Conservation (phyloP, 2,888 invertebrate species). For the Agrilus biguttatus region DNA sequence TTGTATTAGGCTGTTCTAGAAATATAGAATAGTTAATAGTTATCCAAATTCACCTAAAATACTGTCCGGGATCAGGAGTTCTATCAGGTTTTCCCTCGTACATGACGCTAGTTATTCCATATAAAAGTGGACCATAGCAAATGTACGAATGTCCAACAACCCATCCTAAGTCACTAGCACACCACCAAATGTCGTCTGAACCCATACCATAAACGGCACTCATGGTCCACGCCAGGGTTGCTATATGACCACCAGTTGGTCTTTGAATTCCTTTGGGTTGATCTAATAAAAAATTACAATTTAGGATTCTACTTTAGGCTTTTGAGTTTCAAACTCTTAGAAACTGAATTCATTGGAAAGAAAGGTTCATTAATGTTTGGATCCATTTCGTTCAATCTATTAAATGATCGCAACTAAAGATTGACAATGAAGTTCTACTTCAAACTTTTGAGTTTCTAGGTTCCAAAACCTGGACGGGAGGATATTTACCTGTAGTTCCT, state of each 20-base stretch:
- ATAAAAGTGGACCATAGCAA: constrained; percentile 76
- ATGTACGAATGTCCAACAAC: constrained; percentile 93
- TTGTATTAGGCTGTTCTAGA: neutral
- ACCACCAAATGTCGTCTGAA: constrained; percentile 77
- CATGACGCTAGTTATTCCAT: constrained; percentile 68
- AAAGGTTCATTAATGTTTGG: too few species aligned
- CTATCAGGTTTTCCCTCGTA: constrained; percentile 92
- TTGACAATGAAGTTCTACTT: too few species aligned
- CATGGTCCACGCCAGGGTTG: constrained; percentile 74
- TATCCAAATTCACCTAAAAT: constrained; percentile 63
- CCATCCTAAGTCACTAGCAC: constrained; percentile 81
- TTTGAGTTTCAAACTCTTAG: too few species aligned
- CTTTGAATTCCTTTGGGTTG: constrained; percentile 70
- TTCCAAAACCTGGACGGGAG: too few species aligned
- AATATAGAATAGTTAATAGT: neutral
- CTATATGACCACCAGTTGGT: constrained; percentile 80
- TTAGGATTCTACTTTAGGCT: too few species aligned
- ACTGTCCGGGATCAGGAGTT: constrained; percentile 84
- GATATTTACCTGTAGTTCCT: constrained; percentile 53
- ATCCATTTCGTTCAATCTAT: too few species aligned
- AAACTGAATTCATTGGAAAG: too few species aligned
- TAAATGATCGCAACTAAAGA: too few species aligned
- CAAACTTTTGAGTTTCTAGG: too few species aligned
- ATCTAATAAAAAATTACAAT: constrained; percentile 24
- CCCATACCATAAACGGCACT: constrained; percentile 64